phyloP scores from a whole-genome alignment of 2,888 invertebrate genomes.

The Aphodius granarius region DNA sequence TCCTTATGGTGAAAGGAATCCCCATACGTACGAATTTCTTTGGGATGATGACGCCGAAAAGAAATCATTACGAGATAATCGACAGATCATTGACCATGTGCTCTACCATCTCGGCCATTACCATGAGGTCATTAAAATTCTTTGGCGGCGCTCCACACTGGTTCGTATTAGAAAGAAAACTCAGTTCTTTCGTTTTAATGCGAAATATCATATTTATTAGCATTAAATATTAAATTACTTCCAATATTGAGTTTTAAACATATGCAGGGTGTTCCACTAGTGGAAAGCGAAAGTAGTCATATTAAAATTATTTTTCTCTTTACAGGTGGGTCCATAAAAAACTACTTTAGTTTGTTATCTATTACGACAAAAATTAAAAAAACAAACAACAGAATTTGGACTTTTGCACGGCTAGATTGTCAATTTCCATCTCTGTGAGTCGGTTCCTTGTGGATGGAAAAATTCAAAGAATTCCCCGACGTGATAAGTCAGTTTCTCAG shows the following conservation, averaged over 20 bases:
- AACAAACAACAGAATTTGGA: no score
- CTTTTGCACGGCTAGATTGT: no score
- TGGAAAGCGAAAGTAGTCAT: no score
- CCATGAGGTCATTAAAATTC: neutral
- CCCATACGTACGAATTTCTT: neutral
- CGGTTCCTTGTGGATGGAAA: neutral
- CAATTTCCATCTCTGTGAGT: no score
- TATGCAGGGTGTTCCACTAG: no score
- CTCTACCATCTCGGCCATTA: neutral
- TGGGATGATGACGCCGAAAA: neutral
- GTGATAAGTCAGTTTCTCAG: neutral
- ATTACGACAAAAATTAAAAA: no score
- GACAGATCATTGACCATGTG: neutral
- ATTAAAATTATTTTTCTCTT: no score
- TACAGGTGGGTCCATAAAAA: no score
- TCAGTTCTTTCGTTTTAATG: neutral
- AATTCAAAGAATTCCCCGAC: neutral
- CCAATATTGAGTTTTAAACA: no score
- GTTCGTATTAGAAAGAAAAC: neutral
- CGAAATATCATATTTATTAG: neutral
- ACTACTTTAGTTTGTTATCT: no score
- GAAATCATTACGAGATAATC: neutral
- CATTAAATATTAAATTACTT: no score
- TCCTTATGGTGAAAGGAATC: conserved; percentile 7
- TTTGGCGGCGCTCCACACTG: neutral